Percentiles rank a stretch among this genome's conserved stretches.
Conservation (phyloP, 2,113 vertebrate genomes). For the Rhinolophus ferrumequinum region DNA sequence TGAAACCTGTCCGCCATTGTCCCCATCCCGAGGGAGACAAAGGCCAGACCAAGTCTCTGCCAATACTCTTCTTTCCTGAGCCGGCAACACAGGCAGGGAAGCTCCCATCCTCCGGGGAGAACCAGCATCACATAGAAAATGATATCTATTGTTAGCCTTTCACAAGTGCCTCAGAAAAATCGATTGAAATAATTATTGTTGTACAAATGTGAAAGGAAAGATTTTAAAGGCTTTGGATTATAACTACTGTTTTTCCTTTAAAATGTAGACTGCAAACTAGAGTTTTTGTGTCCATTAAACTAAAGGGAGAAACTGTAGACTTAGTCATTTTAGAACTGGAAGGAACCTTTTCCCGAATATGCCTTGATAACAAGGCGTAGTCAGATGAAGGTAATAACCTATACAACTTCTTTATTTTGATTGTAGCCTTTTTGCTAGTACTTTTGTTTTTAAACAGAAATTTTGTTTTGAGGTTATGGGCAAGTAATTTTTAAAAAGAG, state of each 20-base stretch:
- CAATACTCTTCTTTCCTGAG: background rate
- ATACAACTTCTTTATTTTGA: background rate
- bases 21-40: background rate
- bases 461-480: background rate
- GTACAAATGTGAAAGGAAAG: background rate
- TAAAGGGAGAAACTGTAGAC: background rate
- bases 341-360: background rate
- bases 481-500: background rate
- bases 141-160: background rate
- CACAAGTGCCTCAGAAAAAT: background rate
- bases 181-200: background rate
- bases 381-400: background rate
- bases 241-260: background rate
- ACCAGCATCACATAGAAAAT: background rate
- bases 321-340: constrained; percentile 12
- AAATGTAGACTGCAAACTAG: background rate
- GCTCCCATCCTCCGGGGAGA: background rate
- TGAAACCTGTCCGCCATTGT: background rate
- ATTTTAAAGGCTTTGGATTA: constrained; percentile 38
- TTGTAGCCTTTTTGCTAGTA: background rate
- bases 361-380: background rate
- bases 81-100: background rate
- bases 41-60: background rate
- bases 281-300: constrained; percentile 34
- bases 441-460: constrained; percentile 17